These are phyloP conservation scores for Typhlichthys subterraneus DNA, from an alignment of 2,797 vertebrate genomes.

Conservation along the genomic window DNA sequence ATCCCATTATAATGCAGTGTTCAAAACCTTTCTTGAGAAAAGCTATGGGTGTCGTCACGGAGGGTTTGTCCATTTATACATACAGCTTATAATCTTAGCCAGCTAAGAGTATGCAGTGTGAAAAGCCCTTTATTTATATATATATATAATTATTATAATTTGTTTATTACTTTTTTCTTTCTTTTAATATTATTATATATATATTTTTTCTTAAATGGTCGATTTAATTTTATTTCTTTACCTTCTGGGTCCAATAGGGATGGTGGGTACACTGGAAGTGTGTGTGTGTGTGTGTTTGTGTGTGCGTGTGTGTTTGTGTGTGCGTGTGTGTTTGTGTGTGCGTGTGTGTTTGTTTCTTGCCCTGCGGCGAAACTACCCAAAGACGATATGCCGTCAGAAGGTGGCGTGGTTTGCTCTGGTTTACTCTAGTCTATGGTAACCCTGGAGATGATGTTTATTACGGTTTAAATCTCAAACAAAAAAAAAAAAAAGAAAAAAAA, in stretches of 20 bases:
- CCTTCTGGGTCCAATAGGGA: constrained; percentile 14
- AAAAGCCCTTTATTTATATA: too few relatives aligned
- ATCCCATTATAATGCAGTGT: too few relatives aligned
- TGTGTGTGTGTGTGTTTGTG: constrained; percentile 28
- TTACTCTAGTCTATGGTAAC: constrained; percentile 25
- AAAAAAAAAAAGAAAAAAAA: constrained; percentile 30
- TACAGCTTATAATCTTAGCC: too few relatives aligned
- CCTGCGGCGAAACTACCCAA: constrained; percentile 53
- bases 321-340: constrained; percentile 23
- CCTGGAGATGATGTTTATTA: constrained; percentile 33
- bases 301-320: constrained; percentile 37
- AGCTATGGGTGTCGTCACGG: too few relatives aligned
- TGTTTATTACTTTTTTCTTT: constrained; percentile 26
- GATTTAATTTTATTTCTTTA: constrained; percentile 1
- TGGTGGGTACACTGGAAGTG: constrained; percentile 45
- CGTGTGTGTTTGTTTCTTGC: constrained; percentile 26
- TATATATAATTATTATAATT: background rate
- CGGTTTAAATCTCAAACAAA: constrained; percentile 48
- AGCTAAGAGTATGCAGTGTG: too few relatives aligned
- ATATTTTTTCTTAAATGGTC: constrained; percentile 15
- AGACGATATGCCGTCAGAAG: constrained; percentile 41
- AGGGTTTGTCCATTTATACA: too few relatives aligned
- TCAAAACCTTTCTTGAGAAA: too few relatives aligned
- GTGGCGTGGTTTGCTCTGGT: constrained; percentile 37
- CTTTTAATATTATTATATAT: background rate